phyloP scores from a whole-genome alignment of 2,797 vertebrate genomes.

The Phataginus tricuspis region DNA sequence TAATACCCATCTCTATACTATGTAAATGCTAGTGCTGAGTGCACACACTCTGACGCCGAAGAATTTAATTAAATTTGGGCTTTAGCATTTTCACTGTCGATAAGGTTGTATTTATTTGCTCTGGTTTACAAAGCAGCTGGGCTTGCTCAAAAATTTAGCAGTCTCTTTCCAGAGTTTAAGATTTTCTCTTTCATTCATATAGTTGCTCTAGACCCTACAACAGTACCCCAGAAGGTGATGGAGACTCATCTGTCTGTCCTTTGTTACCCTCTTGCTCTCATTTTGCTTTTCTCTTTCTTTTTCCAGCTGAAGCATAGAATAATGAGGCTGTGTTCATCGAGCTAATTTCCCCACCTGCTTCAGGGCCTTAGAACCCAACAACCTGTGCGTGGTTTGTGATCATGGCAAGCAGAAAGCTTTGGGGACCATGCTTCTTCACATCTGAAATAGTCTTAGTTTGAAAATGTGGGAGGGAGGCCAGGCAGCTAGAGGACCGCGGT shows the following conservation, averaged over 20 bases:
- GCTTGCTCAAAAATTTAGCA: not conserved
- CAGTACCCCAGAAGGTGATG: not conserved
- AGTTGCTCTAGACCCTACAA: not conserved
- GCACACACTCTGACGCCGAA: constrained; percentile 29
- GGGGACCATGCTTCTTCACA: not conserved
- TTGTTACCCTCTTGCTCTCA: not conserved
- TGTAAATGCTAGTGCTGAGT: constrained; percentile 34
- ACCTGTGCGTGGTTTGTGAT: not conserved
- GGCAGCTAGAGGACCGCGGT: constrained; percentile 29
- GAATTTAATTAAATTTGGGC: constrained; percentile 49
- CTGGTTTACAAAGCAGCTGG: not conserved
- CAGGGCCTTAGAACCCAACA: not conserved
- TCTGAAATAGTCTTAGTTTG: constrained; percentile 33
- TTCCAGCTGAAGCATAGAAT: not conserved
- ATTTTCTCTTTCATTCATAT: not conserved
- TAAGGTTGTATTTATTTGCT: constrained; percentile 36
- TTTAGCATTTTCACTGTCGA: not conserved
- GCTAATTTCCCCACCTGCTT: not conserved
- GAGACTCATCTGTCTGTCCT: not conserved
- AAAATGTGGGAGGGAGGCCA: constrained; percentile 41
- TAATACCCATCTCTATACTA: not conserved
- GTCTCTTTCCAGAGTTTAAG: not conserved
- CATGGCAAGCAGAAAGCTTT: not conserved
- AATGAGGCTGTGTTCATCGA: not conserved
- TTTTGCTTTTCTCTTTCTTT: not conserved